A percentile compares a stretch with the other conserved stretches of the same genome.
phyloP scores from a whole-genome alignment of 2,888 invertebrate genomes.

The Caenorhabditis virilis region DNA sequence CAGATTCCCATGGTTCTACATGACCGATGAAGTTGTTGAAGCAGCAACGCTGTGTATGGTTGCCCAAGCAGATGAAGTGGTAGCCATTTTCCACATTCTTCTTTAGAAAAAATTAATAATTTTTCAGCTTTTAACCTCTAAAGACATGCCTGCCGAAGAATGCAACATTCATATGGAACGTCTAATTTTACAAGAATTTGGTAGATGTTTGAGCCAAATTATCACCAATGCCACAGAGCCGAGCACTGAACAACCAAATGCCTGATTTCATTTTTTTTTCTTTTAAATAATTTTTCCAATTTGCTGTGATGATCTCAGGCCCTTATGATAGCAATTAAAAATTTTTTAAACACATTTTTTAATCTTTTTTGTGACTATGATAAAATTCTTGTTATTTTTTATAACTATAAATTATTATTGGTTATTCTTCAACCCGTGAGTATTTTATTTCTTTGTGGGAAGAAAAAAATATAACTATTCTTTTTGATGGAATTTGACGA shows the following conservation, averaged over 20 bases:
- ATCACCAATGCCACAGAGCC: constrained; percentile 76
- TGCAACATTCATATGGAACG: constrained; percentile 72
- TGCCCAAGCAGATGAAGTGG: constrained; percentile 86
- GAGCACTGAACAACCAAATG: constrained; percentile 6
- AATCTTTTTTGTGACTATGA: too few species aligned
- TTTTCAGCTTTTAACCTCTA: constrained; percentile 10
- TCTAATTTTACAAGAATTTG: constrained; percentile 89
- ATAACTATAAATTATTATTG: too few species aligned
- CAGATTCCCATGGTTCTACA: constrained; percentile 81
- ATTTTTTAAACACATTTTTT: too few species aligned
- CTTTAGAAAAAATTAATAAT: neutral
- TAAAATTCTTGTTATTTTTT: too few species aligned
- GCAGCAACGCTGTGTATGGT: constrained; percentile 92
- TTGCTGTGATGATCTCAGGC: too few species aligned
- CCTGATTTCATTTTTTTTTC: too few species aligned
- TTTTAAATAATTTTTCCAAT: too few species aligned
- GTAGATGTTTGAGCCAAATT: constrained; percentile 89
- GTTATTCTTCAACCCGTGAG: too few species aligned
- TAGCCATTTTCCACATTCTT: constrained; percentile 63
- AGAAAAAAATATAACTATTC: too few species aligned
- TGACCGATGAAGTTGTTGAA: constrained; percentile 91
- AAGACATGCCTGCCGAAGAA: constrained; percentile 22
- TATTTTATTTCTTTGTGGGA: too few species aligned
- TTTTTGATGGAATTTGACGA: neutral
- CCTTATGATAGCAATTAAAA: too few species aligned